A percentile compares a stretch with the other conserved stretches of the same genome.
Evolutionary conservation across 2,888 invertebrate species (phyloP).

Genomic region (Tinea trinotella): DNA sequence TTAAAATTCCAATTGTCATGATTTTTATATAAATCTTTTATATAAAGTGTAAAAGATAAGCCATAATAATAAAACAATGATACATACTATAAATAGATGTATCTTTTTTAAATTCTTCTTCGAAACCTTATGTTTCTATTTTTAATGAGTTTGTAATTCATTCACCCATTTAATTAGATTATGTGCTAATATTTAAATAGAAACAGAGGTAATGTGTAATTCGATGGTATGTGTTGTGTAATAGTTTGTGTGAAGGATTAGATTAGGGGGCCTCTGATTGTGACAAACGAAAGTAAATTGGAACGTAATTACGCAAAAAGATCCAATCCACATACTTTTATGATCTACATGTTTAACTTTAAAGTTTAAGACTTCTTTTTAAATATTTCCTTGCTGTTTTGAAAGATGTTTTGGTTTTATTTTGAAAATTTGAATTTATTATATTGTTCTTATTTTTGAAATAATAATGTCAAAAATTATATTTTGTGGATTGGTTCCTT

Average conservation of each 20-base stretch:
- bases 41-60: neutral
- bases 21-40: conserved; percentile 8
- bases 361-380: too few species aligned
- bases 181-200: neutral
- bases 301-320: too few species aligned
- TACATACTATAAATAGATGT: neutral
- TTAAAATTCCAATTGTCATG: neutral
- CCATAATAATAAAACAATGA: neutral
- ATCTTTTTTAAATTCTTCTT: neutral
- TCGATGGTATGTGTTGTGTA: neutral
- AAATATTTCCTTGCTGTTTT: too few species aligned
- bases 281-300: conserved; percentile 7
- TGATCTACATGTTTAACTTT: too few species aligned
- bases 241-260: neutral
- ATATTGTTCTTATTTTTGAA: too few species aligned
- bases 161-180: neutral
- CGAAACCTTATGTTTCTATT: neutral
- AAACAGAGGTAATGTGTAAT: neutral
- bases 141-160: too few species aligned
- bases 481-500: too few species aligned
- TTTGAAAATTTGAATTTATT: too few species aligned
- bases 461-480: too few species aligned
- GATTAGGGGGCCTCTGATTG: conserved; percentile 2
- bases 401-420: too few species aligned
- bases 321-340: too few species aligned